Conservation (phyloP, 2,113 vertebrate genomes). For the Platycercus adscitus region DNA sequence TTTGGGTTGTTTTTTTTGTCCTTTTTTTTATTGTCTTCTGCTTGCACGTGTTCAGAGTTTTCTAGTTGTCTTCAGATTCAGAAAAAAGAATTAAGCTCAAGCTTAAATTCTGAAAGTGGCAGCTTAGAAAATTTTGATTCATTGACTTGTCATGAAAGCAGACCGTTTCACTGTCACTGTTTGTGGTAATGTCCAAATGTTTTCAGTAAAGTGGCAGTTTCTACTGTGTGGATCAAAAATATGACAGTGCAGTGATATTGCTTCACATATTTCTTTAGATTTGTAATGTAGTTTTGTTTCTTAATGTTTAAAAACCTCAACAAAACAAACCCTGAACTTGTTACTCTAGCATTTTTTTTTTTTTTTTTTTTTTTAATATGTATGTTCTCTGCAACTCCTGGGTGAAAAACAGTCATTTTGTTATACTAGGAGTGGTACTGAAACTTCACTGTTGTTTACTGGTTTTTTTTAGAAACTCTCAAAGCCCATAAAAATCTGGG, state of each 20-base stretch:
- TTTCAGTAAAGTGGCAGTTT: background rate
- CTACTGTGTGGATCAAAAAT: background rate
- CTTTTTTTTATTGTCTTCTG: too few species aligned
- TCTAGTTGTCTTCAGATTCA: background rate
- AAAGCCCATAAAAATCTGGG: background rate
- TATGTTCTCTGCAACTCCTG: background rate
- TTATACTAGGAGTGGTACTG: background rate
- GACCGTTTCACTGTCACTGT: background rate
- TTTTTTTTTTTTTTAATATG: background rate
- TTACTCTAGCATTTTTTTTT: background rate
- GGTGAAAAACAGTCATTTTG: background rate
- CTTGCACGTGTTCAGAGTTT: background rate
- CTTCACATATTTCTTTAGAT: background rate
- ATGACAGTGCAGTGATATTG: background rate
- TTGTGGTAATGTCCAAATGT: background rate
- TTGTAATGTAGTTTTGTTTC: background rate
- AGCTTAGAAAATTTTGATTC: background rate
- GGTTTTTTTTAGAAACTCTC: background rate
- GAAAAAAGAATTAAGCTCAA: background rate
- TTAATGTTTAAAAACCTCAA: background rate
- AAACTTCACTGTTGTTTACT: background rate
- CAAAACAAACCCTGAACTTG: background rate
- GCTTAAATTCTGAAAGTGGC: background rate
- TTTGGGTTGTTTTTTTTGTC: background rate
- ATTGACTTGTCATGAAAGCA: background rate